Percentiles rank a stretch among this genome's conserved stretches.
These are phyloP conservation scores for Esperia sulphurella DNA, from an alignment of 2,888 invertebrate genomes.

Conservation along the genomic window DNA sequence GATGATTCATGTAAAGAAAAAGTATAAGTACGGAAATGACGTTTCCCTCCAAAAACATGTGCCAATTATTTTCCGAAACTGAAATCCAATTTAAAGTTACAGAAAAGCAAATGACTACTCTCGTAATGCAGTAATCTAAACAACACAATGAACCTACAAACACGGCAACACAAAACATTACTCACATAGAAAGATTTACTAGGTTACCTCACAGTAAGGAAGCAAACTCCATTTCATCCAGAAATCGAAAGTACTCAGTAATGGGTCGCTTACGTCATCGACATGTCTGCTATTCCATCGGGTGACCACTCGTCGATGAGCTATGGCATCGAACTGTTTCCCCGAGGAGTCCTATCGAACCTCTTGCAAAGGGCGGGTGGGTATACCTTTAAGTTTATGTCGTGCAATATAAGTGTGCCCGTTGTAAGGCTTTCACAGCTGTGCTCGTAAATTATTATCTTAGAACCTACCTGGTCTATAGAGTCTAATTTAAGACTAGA, in stretches of 20 bases:
- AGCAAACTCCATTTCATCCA: constrained; percentile 53
- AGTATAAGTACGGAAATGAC: too few species aligned
- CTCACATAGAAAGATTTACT: neutral
- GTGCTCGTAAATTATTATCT: neutral
- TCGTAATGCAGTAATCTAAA: too few species aligned
- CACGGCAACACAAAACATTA: neutral
- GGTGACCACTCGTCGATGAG: neutral
- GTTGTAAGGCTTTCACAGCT: neutral
- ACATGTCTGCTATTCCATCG: constrained; percentile 6
- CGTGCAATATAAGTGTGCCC: neutral
- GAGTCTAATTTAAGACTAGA: too few species aligned
- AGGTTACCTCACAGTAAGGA: constrained; percentile 23
- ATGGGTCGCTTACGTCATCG: constrained; percentile 43
- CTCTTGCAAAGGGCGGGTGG: neutral
- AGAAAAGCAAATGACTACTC: too few species aligned
- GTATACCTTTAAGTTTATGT: neutral
- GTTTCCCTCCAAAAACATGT: too few species aligned
- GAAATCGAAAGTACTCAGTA: constrained; percentile 58
- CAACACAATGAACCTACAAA: too few species aligned
- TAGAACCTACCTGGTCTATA: too few species aligned
- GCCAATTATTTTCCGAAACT: too few species aligned
- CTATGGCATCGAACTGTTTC: neutral
- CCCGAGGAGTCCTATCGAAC: neutral
- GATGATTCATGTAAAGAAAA: too few species aligned
- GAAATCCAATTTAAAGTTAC: too few species aligned